Conservation (phyloP, 2,113 vertebrate species). For the Helogale parvula region DNA sequence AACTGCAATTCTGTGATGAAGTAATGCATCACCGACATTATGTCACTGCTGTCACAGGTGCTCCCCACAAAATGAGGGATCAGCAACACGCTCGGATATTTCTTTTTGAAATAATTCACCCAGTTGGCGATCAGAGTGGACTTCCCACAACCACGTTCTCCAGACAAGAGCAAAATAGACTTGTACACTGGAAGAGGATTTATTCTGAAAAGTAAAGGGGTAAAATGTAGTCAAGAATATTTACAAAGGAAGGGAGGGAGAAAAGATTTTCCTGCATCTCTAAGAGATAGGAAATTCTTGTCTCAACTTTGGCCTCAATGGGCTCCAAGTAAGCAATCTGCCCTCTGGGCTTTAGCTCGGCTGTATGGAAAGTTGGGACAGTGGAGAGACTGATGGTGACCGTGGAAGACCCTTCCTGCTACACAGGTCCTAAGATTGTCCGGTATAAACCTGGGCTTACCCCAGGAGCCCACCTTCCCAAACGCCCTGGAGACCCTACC, state of each 20-base stretch:
- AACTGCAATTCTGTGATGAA: slow-evolving; percentile 69
- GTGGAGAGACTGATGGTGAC: background rate
- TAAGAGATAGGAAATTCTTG: background rate
- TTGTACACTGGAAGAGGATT: slow-evolving; percentile 50
- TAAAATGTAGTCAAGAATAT: background rate
- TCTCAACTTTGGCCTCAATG: background rate
- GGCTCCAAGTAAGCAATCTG: background rate
- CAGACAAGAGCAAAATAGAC: slow-evolving; percentile 78
- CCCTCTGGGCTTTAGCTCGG: background rate
- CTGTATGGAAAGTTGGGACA: background rate
- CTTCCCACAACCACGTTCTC: slow-evolving; percentile 81
- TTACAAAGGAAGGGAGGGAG: background rate
- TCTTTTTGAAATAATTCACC: slow-evolving; percentile 70
- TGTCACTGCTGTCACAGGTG: slow-evolving; percentile 69
- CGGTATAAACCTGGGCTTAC: background rate
- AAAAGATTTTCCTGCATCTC: background rate
- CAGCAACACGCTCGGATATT: slow-evolving; percentile 37
- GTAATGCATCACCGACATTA: slow-evolving; percentile 75
- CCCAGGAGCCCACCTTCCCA: background rate
- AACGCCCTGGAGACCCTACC: background rate
- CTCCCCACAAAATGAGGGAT: slow-evolving; percentile 77
- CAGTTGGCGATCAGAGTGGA: slow-evolving; percentile 76
- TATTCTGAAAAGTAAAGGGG: slow-evolving; percentile 12
- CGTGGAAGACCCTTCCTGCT: background rate
- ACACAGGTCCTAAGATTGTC: background rate